Evolutionary conservation across 2,888 invertebrate species (phyloP), one percentile per base, ranked within the genome.

Genomic region (Gasteruption jaculator): DNA sequence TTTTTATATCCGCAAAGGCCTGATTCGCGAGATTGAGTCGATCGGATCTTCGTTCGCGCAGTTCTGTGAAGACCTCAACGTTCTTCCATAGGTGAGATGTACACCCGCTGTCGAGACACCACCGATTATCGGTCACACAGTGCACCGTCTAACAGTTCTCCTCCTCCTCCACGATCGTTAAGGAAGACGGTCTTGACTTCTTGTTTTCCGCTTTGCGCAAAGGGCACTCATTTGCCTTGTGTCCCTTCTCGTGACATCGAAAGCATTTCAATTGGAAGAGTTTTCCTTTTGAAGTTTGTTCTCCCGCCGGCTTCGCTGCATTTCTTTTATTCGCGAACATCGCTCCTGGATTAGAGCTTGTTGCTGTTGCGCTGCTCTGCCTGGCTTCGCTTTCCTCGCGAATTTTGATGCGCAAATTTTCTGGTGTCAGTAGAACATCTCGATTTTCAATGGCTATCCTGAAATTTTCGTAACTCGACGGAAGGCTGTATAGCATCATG

Each of bases 401-500:
- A 11, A 38, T 34, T 12, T 43, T 43, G 6, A 35, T 38, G 5
- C 35, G 21, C 24, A 49, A 22, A 3, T 32, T 36, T 20, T 49
- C 46, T 1, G 39, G 41, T 8, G 18, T 41, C 16, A 43, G 48
- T n/a, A 43, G 21, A 8, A 32, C 22, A 22, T 48, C 43, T 6
- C 43, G 39, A 15, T 36, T 40, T 22, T 39, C 41, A 10, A 48
- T 48, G 2, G 46, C 46, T 1, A 40, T n/a, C 4, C 41, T 11
- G 14, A 46, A 48, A 27, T 31, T 42, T 38, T 46, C 42, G 18
- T 14, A 48, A 5, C 31, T 41, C 20, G 27, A 6, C 14, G 38
- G 42, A 2, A 48, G 33, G 18, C 45, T 41, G 21, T 46, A 40
- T n/a, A 47, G n/a, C 8, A 44, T 1, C 36, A 44, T 36, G 2